Conservation (phyloP, 2,888 invertebrate species). For the Tetragonisca angustula region DNA sequence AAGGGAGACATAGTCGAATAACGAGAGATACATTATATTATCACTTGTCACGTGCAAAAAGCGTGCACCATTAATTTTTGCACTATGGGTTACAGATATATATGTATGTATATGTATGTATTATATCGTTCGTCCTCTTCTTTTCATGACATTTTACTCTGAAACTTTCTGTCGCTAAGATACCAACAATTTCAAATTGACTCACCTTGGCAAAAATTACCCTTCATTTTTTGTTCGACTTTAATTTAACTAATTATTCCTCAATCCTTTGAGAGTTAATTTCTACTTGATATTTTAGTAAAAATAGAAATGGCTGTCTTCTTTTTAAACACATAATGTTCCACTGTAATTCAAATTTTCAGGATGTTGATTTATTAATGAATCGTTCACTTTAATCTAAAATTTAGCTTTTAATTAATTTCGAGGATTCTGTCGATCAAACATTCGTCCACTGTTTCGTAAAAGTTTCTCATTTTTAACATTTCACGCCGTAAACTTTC, state of each 20-base stretch:
- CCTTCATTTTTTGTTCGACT: slow-evolving; percentile 1
- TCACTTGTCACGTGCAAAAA: slow-evolving; percentile 20
- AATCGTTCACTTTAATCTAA: background rate
- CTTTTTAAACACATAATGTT: background rate
- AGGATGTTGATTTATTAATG: background rate
- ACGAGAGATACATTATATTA: background rate
- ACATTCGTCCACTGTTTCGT: background rate
- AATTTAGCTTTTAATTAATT: background rate
- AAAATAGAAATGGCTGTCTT: background rate
- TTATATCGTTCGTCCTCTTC: background rate
- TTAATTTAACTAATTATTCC: slow-evolving; percentile 40
- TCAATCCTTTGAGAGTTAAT: slow-evolving; percentile 34
- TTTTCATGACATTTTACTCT: background rate
- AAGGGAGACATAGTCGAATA: background rate
- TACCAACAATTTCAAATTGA: no score
- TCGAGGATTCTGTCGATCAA: background rate
- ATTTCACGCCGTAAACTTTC: background rate
- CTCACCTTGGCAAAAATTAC: slow-evolving; percentile 18
- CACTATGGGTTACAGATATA: background rate
- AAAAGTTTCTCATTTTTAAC: background rate
- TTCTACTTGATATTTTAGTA: background rate
- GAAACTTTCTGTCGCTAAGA: background rate
- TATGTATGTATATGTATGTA: no score
- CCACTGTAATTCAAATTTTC: background rate
- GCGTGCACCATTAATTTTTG: slow-evolving; percentile 1